Evolutionary conservation across 2,797 vertebrate species (phyloP), one percentile per base, ranked within the genome.

Genomic region (Microctenopoma lineatum): DNA sequence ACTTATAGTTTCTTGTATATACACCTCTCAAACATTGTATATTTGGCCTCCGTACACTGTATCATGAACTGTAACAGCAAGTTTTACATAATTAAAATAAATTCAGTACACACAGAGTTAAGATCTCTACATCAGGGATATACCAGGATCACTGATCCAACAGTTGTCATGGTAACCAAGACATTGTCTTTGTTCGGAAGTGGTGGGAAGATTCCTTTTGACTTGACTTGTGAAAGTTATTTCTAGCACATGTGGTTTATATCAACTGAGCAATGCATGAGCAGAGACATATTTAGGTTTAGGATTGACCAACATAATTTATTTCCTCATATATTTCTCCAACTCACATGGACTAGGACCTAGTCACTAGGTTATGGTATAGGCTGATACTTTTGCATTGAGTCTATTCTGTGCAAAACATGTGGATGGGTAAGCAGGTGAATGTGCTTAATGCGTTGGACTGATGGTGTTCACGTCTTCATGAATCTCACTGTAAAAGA

Each of bases 161-260:
- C 46, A 66, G 79, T 84, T 86, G 45, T 73, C 56, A 54, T 74
- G 59, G 80, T 65, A 66, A 84, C 75, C 3, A 34, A 27, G 46
- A 8, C 32, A 60, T 66, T 71, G 54, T 59, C 38, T 21, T 21
- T 21, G 21, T 21, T 21, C 21, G 21, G 21, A 66, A 62, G 18
- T 44, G 18, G 36, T 27, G 4, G 72, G 64, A 66, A 60, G 59
- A 41, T n/a, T 65, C 45, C 16, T 38, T 34, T 62, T 62, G 59
- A 79, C 66, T 73, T 60, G 0, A 12, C 29, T 80, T 59, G 53
- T 62, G 12, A 16, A 25, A 8, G 25, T 59, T 81, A 47, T 85
- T 59, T 70, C 44, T 73, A 29, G 44, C 50, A 62, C 15, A 10
- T 54, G 16, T 47, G 45, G 14, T 10, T 59, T 69, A 16, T 44